Conservation (phyloP, 1,140 invertebrate species). For the Latrodectus geometricus region DNA sequence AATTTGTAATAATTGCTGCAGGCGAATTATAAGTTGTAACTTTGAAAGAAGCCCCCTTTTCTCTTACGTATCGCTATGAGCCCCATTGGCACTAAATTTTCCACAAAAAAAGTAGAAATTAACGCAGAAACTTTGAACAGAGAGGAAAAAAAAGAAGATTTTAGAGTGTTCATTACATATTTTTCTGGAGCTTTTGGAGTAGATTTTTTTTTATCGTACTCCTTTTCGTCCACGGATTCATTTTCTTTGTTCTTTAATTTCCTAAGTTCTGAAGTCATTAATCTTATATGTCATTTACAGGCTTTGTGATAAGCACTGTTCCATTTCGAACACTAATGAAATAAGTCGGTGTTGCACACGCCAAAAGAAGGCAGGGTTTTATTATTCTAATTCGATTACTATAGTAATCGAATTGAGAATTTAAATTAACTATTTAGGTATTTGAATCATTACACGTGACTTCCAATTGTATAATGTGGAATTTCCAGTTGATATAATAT, state of each 20-base stretch:
- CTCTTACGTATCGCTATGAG: neutral
- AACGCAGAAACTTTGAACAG: slow-evolving; percentile 5
- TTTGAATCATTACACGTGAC: no score
- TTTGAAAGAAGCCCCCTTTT: neutral
- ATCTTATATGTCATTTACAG: slow-evolving; percentile 53
- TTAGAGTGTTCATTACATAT: slow-evolving; percentile 50
- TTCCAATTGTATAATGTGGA: no score
- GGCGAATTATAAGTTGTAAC: neutral
- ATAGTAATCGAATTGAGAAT: no score
- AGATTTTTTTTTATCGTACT: slow-evolving; percentile 9
- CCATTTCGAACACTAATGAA: no score
- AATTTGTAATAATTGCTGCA: slow-evolving; percentile 46
- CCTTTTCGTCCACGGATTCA: slow-evolving; percentile 23
- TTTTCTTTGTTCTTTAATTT: slow-evolving; percentile 58
- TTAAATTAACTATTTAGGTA: no score
- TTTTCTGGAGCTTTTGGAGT: slow-evolving; percentile 21
- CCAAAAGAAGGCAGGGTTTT: no score
- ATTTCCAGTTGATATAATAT: no score
- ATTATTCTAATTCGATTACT: no score
- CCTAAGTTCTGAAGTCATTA: slow-evolving; percentile 47
- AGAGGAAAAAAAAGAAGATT: slow-evolving; percentile 18
- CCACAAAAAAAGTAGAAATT: slow-evolving; percentile 31
- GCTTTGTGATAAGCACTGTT: slow-evolving; percentile 16
- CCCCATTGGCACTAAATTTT: slow-evolving; percentile 11
- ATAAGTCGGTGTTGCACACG: no score